These are phyloP conservation scores for Onychomys torridus DNA, from an alignment of 2,797 vertebrate species.

Conservation along the genomic window DNA sequence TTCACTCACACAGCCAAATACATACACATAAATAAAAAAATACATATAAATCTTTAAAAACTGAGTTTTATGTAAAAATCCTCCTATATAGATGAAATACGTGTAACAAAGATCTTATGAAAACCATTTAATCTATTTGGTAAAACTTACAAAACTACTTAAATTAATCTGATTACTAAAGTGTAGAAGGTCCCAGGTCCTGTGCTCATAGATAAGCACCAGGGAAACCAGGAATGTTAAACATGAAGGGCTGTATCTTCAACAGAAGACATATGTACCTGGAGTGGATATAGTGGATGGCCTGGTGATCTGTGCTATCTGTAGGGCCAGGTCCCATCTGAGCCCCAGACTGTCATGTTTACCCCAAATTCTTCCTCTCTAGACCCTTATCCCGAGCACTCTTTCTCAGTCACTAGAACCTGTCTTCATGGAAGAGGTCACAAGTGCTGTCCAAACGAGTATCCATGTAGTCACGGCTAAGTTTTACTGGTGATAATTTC, in stretches of 20 bases:
- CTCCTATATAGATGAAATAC: neutral
- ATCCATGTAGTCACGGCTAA: neutral
- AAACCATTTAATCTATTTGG: neutral
- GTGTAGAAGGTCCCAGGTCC: neutral
- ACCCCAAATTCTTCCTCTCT: neutral
- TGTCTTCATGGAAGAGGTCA: neutral
- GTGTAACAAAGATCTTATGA: conserved; percentile 8
- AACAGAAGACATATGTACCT: neutral
- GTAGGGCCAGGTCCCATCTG: neutral
- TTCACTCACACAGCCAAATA: neutral
- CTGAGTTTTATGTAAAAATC: conserved; percentile 32
- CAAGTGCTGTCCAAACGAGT: neutral
- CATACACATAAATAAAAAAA: too few species aligned
- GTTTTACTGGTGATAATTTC: neutral
- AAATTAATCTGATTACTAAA: conserved; percentile 31
- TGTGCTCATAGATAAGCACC: neutral
- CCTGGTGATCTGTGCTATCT: neutral
- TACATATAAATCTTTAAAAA: neutral
- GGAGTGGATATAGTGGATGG: neutral
- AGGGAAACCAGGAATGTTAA: neutral
- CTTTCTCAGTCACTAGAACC: neutral
- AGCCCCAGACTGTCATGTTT: neutral
- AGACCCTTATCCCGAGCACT: neutral
- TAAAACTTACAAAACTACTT: conserved; percentile 55
- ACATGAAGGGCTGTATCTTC: neutral